These are phyloP conservation scores for Chlamydotis undulata DNA, from an alignment of 2,113 vertebrate genomes.

Conservation along the genomic window DNA sequence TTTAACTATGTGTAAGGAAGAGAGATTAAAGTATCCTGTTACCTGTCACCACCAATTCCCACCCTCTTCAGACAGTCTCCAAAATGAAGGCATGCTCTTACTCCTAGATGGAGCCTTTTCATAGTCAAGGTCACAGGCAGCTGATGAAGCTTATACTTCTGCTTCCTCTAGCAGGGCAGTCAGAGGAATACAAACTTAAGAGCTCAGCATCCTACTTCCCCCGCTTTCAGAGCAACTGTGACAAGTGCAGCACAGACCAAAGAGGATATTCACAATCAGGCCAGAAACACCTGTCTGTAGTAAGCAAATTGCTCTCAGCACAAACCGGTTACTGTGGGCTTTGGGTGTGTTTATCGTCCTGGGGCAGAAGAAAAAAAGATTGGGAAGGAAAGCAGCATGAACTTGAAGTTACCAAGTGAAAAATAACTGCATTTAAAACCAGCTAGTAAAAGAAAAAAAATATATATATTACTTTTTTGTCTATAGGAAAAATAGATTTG, in stretches of 20 bases:
- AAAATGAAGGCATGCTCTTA: background rate
- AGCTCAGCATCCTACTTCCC: background rate
- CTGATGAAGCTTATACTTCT: background rate
- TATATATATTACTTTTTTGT: background rate
- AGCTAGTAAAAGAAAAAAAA: background rate
- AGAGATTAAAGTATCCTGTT: background rate
- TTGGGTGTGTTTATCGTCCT: background rate
- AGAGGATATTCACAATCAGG: background rate
- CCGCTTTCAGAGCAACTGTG: background rate
- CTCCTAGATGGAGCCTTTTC: background rate
- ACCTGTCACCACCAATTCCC: background rate
- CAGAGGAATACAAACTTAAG: background rate
- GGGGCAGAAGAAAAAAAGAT: background rate
- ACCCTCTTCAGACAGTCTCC: background rate
- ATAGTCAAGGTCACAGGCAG: background rate
- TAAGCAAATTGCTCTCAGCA: background rate
- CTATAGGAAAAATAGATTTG: accelerated
- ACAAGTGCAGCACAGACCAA: background rate
- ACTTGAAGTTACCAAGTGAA: background rate
- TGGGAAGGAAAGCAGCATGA: background rate
- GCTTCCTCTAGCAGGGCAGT: background rate
- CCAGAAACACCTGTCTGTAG: background rate
- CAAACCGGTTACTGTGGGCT: background rate
- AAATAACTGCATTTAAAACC: background rate
- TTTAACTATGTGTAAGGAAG: background rate